Conservation (phyloP, 1,140 invertebrate species). For the Hormaphis cornu region DNA sequence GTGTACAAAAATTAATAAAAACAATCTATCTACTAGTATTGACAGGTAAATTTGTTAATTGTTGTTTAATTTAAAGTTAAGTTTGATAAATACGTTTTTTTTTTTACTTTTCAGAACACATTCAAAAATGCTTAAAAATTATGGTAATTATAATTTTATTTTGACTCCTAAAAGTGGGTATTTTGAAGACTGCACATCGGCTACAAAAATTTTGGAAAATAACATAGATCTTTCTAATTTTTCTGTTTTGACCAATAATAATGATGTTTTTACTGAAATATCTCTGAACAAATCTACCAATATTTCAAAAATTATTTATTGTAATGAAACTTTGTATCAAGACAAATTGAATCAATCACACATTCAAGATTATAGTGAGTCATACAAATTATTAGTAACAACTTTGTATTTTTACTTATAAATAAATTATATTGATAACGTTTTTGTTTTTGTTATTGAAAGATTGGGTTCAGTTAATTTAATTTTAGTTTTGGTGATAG, state of each 20-base stretch:
- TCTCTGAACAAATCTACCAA: not conserved
- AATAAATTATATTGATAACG: too few relatives aligned
- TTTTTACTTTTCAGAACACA: not conserved
- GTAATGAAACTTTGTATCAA: not conserved
- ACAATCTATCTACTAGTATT: not conserved
- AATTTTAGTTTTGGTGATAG: too few relatives aligned
- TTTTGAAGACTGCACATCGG: not conserved
- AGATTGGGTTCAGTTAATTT: too few relatives aligned
- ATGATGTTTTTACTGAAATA: not conserved
- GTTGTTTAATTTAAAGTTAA: too few relatives aligned
- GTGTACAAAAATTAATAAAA: not conserved
- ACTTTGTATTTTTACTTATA: too few relatives aligned
- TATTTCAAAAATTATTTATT: constrained; percentile 15
- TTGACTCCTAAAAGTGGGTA: constrained; percentile 9
- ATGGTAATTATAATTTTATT: not conserved
- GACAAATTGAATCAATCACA: not conserved
- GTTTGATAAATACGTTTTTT: too few relatives aligned
- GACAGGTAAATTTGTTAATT: not conserved
- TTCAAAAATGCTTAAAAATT: not conserved
- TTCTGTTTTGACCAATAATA: constrained; percentile 1
- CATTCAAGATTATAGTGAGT: not conserved
- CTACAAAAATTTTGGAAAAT: not conserved
- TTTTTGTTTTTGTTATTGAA: too few relatives aligned
- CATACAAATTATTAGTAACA: too few relatives aligned
- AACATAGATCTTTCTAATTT: constrained; percentile 8